phyloP scores from a whole-genome alignment of 2,113 vertebrate species.

The Rhadina sibilatrix region DNA sequence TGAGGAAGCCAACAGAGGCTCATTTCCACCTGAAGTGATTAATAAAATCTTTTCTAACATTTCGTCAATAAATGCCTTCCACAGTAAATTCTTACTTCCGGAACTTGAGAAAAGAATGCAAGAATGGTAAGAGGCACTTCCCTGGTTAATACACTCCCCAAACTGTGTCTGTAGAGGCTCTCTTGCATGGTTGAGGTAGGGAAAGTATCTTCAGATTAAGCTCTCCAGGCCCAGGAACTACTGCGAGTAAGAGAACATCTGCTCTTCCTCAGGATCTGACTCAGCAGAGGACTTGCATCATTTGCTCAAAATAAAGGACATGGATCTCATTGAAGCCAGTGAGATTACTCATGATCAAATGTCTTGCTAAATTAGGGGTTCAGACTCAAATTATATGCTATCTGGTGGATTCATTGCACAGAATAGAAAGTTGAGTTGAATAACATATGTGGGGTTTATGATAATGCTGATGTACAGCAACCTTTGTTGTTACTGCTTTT shows the following conservation, averaged over 20 bases:
- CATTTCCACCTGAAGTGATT: slow-evolving; percentile 90
- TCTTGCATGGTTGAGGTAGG: not conserved
- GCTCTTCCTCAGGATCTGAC: not conserved
- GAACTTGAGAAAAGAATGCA: slow-evolving; percentile 96
- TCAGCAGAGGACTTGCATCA: not conserved
- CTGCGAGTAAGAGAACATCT: not conserved
- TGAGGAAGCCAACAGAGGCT: slow-evolving; percentile 92
- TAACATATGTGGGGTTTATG: not conserved
- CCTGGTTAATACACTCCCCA: not conserved
- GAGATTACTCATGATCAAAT: not conserved
- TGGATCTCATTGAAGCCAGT: not conserved
- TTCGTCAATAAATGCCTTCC: slow-evolving; percentile 90
- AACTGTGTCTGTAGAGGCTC: not conserved
- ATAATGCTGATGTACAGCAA: not conserved
- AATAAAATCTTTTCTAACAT: slow-evolving; percentile 99
- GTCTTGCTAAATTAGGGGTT: not conserved
- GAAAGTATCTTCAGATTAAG: not conserved
- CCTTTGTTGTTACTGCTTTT: not conserved
- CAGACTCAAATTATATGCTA: not conserved
- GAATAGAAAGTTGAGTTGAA: not conserved
- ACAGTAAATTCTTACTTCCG: slow-evolving; percentile 94
- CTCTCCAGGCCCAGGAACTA: not conserved
- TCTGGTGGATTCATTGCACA: not conserved
- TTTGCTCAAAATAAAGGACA: not conserved
- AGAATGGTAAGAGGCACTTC: slow-evolving; percentile 85